These are phyloP conservation scores for Escarpia spicata DNA, from an alignment of 2,888 invertebrate species.

Conservation along the genomic window DNA sequence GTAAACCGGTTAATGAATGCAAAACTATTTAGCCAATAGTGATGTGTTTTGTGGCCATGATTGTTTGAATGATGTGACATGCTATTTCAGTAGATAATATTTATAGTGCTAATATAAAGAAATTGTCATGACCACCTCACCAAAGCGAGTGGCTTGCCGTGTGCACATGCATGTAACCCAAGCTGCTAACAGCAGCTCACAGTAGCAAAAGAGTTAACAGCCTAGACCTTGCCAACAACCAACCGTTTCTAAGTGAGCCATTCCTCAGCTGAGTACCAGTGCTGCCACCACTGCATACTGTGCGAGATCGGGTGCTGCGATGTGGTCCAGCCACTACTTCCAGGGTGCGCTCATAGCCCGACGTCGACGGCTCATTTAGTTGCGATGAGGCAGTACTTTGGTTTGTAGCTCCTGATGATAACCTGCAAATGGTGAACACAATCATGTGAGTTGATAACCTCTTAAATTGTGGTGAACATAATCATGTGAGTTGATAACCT, in stretches of 20 bases:
- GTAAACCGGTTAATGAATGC: too few relatives aligned
- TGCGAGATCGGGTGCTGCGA: slow-evolving; percentile 16
- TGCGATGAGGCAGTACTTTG: neutral
- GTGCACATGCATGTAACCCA: too few relatives aligned
- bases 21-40: too few relatives aligned
- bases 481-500: too few relatives aligned
- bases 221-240: neutral
- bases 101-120: too few relatives aligned
- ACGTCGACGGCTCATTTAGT: neutral
- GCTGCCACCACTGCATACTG: neutral
- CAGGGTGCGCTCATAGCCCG: neutral
- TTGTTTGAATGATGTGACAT: too few relatives aligned
- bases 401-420: slow-evolving; percentile 4
- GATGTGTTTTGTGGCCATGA: too few relatives aligned
- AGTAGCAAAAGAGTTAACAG: neutral
- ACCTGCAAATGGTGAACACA: neutral
- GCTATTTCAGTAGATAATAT: too few relatives aligned
- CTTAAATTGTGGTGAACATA: too few relatives aligned
- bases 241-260: neutral
- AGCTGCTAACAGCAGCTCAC: too few relatives aligned
- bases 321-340: neutral
- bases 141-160: too few relatives aligned
- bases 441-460: neutral
- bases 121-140: too few relatives aligned
- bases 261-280: neutral